Conservation (phyloP, 2,113 vertebrate genomes). For the Gavialis gangeticus region DNA sequence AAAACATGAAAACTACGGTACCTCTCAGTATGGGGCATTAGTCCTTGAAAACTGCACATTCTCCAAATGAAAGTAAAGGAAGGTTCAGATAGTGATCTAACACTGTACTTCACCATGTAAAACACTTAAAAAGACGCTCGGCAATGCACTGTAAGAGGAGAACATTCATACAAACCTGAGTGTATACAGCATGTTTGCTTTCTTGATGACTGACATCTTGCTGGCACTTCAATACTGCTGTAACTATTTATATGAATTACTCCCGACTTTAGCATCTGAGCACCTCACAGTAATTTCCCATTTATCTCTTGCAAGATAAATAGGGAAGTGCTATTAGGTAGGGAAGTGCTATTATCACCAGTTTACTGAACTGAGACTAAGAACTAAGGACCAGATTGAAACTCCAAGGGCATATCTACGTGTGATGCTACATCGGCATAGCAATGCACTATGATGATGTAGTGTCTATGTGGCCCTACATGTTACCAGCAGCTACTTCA, state of each 20-base stretch:
- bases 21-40: background rate
- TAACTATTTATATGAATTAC: background rate
- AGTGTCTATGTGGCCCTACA: too few relatives aligned
- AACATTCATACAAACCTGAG: background rate
- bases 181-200: slow-evolving; percentile 21
- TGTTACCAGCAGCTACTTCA: too few relatives aligned
- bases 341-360: background rate
- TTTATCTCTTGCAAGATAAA: background rate
- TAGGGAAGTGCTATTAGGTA: background rate
- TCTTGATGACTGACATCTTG: background rate
- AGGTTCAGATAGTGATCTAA: slow-evolving; percentile 4
- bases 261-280: background rate
- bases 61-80: background rate
- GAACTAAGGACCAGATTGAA: background rate
- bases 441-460: too few relatives aligned
- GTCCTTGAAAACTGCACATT: background rate
- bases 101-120: slow-evolving; percentile 5
- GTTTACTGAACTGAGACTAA: background rate
- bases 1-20: background rate
- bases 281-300: background rate
- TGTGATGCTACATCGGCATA: too few relatives aligned
- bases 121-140: slow-evolving; percentile 25
- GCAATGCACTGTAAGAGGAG: background rate
- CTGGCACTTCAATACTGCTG: background rate
- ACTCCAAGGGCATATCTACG: too few relatives aligned